Conservation (phyloP, 1,140 invertebrate species). For the Brachionus manjavacas region DNA sequence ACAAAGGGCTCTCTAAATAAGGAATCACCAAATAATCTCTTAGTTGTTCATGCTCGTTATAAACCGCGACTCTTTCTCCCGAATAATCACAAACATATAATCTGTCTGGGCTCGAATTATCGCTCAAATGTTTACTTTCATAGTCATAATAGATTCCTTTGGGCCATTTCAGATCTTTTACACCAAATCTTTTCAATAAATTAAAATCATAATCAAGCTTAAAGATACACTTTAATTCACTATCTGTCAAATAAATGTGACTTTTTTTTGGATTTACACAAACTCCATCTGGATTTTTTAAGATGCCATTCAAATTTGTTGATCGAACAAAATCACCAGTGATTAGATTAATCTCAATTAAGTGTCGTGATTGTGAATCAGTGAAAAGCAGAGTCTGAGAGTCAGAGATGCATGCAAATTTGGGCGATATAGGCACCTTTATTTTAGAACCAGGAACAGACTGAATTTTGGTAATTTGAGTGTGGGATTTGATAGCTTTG, state of each 20-base stretch:
- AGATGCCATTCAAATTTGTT: constrained; percentile 23
- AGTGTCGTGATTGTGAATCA: constrained; percentile 28
- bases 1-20: background rate
- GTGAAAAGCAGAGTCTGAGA: background rate
- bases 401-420: background rate
- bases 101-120: background rate
- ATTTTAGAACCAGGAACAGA: background rate
- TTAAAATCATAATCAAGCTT: constrained; percentile 41
- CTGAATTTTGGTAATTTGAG: constrained; percentile 8
- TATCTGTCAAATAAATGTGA: constrained; percentile 17
- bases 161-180: constrained; percentile 38
- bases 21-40: constrained; percentile 12
- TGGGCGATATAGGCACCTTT: constrained; percentile 1
- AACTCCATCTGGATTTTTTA: constrained; percentile 33
- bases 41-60: constrained; percentile 36
- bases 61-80: constrained; percentile 16
- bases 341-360: background rate
- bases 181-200: constrained; percentile 6
- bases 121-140: background rate
- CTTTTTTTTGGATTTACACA: constrained; percentile 38
- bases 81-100: constrained; percentile 39
- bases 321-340: constrained; percentile 29
- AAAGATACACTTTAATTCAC: constrained; percentile 34
- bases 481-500: background rate
- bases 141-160: constrained; percentile 39